Conservation (phyloP, 2,797 vertebrate species). For the Poecilia wingei region DNA sequence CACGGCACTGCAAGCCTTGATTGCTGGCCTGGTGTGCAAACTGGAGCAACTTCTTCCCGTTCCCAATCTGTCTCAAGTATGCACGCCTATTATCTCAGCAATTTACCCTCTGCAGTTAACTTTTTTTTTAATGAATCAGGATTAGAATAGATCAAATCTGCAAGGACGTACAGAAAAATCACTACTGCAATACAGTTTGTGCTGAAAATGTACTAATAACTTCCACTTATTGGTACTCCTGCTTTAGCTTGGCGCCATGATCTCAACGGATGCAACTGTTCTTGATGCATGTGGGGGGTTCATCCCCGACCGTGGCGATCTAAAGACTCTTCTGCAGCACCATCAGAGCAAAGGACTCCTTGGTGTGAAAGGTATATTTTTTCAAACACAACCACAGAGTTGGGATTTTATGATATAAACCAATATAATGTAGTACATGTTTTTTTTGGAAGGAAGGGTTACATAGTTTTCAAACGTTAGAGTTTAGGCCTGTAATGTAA, state of each 20-base stretch:
- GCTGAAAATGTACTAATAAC: neutral
- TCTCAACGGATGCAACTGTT: constrained; percentile 63
- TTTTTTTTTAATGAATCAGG: neutral
- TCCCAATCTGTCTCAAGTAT: constrained; percentile 79
- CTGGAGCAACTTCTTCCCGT: constrained; percentile 84
- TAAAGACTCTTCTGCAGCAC: constrained; percentile 74
- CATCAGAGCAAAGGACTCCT: constrained; percentile 75
- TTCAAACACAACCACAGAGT: neutral
- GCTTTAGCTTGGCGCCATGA: constrained; percentile 77
- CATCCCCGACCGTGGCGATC: constrained; percentile 69
- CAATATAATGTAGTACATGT: neutral
- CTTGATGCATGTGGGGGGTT: constrained; percentile 74
- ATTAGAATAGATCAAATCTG: neutral
- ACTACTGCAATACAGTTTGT: neutral
- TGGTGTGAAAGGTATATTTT: constrained; percentile 68
- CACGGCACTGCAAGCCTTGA: constrained; percentile 82
- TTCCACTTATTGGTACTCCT: constrained; percentile 7
- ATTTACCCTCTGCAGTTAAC: neutral
- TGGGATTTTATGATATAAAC: neutral
- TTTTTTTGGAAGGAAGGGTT: neutral
- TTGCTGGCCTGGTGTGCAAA: constrained; percentile 85
- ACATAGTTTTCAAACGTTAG: neutral
- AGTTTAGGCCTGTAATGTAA: neutral
- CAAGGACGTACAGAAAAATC: neutral
- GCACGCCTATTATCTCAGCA: neutral